phyloP scores from a whole-genome alignment of 2,113 vertebrate genomes.

The Labeo rohita region DNA sequence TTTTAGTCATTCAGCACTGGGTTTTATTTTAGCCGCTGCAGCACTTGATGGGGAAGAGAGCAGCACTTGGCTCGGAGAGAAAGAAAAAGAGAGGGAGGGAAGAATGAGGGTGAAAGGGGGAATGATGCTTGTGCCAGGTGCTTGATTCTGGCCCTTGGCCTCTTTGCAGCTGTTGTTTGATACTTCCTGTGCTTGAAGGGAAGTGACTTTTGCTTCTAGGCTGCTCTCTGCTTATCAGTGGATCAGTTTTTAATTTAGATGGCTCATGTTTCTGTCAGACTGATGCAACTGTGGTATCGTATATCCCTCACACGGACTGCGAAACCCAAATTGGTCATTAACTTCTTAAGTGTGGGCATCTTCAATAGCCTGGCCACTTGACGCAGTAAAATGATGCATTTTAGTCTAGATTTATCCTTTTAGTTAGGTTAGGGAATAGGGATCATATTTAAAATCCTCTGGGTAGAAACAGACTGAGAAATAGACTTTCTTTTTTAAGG shows the following conservation, averaged over 20 bases:
- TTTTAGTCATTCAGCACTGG: conserved; percentile 70
- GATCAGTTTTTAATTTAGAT: conserved; percentile 44
- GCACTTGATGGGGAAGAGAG: conserved; percentile 62
- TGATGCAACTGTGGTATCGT: neutral
- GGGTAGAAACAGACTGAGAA: neutral
- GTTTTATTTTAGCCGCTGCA: conserved; percentile 69
- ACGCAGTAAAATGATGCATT: neutral
- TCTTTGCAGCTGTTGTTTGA: conserved; percentile 67
- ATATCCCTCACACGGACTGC: neutral
- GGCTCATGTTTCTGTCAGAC: conserved; percentile 15
- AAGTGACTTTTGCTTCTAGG: conserved; percentile 49
- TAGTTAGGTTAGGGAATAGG: neutral
- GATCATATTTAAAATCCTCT: neutral
- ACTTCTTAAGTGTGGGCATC: neutral
- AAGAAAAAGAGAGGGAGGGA: conserved; percentile 43
- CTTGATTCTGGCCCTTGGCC: conserved; percentile 54
- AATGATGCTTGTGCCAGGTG: conserved; percentile 52
- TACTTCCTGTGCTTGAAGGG: conserved; percentile 65
- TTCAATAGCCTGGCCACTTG: neutral
- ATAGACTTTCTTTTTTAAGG: neutral
- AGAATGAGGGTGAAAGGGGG: conserved; percentile 44
- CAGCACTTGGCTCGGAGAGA: conserved; percentile 43
- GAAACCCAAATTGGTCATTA: neutral
- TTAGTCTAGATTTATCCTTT: neutral
- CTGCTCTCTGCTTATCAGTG: conserved; percentile 48